Evolutionary conservation across 2,888 invertebrate genomes (phyloP), one percentile per base, ranked within the genome.

Genomic region (Hipparchia sbordonii): DNA sequence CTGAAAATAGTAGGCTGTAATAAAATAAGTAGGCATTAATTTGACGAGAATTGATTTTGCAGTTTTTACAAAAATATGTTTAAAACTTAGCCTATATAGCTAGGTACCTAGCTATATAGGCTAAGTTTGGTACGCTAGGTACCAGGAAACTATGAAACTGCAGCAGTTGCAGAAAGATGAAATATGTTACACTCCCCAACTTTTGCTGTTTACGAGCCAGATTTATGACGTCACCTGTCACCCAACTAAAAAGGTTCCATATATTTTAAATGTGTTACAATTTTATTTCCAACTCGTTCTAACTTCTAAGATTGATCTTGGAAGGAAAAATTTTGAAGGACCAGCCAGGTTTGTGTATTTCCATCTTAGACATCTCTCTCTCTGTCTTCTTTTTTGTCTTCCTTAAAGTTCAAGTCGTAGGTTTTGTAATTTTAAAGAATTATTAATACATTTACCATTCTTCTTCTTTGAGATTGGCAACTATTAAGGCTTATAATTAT

Each of bases 181-280:
- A 65, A 65, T 65, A 65, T 52, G 65, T 52, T 65, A 6, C 65
- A 52, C 52, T 51, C 65, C 46, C 6, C 65, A 65, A 65, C 65
- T 65, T 63, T 51, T 23, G 65, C 65, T 65, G 65, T 65, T 23
- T 65, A 52, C 51, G 65, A 52, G 65, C 65, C 52, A 23, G 65
- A 52, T 65, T 65, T 65, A 65, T 65, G 65, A 65, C 51, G 52
- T 65, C 52, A 65, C 65, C 65, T 65, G 65, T 65, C 65, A 65
- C 52, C 52, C 33, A 33, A 52, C 65, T 65, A 52, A 65, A 65
- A 52, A 23, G 33, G 51, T 33, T 52, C 51, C 33, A 65, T 65
- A 65, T 65, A 52, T 65, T 65, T 51, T 65, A 52, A 65, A 51
- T 52, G 52, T 12, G 65, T 62, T 62, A 62, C 52, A 65, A 12